Conservation (phyloP, 2,888 invertebrate genomes). For the Lumbricus terrestris region DNA sequence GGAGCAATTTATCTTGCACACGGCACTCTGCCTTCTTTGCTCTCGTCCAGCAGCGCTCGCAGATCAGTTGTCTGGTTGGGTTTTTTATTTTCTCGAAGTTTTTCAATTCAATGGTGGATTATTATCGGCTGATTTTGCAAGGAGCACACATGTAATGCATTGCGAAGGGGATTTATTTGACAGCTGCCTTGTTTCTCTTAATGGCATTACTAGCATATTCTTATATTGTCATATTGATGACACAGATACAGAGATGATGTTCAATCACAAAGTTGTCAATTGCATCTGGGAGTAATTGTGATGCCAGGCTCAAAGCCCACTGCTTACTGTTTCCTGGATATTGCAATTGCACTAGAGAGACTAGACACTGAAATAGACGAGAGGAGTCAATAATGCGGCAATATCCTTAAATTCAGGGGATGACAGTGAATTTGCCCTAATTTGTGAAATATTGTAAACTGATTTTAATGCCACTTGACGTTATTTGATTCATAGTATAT, state of each 20-base stretch:
- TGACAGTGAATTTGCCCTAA: too few species aligned
- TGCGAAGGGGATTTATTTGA: neutral
- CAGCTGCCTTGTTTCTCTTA: neutral
- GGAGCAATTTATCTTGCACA: neutral
- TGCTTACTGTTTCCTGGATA: too few species aligned
- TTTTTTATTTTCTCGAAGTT: neutral
- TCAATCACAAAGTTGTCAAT: neutral
- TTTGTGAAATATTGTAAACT: too few species aligned
- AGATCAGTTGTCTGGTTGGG: neutral
- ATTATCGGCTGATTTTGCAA: neutral
- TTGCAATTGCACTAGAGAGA: too few species aligned
- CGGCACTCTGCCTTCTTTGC: neutral
- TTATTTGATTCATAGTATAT: too few species aligned
- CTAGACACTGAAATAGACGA: too few species aligned
- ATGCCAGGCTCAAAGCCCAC: too few species aligned
- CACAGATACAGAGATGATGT: neutral
- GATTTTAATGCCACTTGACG: too few species aligned
- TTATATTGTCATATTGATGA: neutral
- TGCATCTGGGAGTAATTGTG: neutral
- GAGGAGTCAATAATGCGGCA: too few species aligned
- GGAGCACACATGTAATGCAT: neutral
- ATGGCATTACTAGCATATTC: neutral
- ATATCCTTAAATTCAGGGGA: too few species aligned
- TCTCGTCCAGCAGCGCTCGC: neutral
- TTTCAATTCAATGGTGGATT: neutral